A percentile compares a stretch with the other conserved stretches of the same genome.
Evolutionary conservation across 1,140 invertebrate genomes (phyloP).

Genomic region (Popillia japonica): DNA sequence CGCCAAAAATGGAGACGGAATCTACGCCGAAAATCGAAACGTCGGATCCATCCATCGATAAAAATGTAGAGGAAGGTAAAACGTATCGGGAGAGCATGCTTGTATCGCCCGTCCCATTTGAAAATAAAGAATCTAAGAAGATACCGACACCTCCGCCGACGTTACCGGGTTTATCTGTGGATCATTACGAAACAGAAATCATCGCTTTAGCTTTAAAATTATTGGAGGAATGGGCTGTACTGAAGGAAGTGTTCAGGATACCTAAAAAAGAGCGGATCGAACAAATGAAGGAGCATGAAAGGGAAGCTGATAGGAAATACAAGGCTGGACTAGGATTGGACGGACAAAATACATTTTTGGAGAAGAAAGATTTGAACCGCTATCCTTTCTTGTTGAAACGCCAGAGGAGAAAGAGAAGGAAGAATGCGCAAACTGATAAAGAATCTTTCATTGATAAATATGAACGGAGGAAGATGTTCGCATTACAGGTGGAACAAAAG

Average conservation of each 20-base stretch:
- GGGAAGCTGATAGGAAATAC: conserved; percentile 75
- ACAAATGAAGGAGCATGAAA: conserved; percentile 92
- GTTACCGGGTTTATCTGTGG: conserved; percentile 17
- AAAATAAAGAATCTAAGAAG: conserved; percentile 10
- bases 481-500: conserved; percentile 75
- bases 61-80: background rate
- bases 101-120: conserved; percentile 25
- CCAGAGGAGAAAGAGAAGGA: background rate
- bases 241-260: conserved; percentile 92
- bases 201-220: conserved; percentile 71
- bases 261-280: conserved; percentile 94
- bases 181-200: conserved; percentile 58
- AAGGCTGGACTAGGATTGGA: conserved; percentile 54
- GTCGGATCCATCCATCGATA: background rate
- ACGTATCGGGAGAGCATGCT: conserved; percentile 47
- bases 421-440: conserved; percentile 42
- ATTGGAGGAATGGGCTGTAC: conserved; percentile 77
- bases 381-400: conserved; percentile 48
- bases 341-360: conserved; percentile 46
- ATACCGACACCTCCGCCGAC: conserved; percentile 14
- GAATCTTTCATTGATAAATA: conserved; percentile 68
- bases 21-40: conserved; percentile 42
- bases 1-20: conserved; percentile 52
- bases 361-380: conserved; percentile 56
- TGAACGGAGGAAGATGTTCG: conserved; percentile 79